Percentiles rank a stretch among this genome's conserved stretches.
Evolutionary conservation across 2,797 vertebrate species (phyloP).

Genomic region (Mionectes olivaceus): DNA sequence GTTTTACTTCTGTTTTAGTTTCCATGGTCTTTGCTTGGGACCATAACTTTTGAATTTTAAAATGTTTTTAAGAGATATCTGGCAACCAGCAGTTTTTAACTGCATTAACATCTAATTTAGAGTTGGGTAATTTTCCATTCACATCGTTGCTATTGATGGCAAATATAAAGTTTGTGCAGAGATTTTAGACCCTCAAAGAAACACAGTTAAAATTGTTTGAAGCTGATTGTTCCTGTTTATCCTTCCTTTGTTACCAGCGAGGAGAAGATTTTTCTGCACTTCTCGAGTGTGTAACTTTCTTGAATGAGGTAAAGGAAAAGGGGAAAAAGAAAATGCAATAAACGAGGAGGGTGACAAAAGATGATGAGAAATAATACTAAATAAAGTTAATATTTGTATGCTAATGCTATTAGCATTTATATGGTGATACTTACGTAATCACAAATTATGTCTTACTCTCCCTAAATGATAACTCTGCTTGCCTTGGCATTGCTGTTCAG

Average conservation of each 20-base stretch:
- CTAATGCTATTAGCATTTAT: constrained; percentile 21
- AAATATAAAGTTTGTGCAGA: neutral
- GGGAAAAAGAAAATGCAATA: neutral
- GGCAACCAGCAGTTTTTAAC: neutral
- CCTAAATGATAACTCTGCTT: neutral
- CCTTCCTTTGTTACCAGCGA: neutral
- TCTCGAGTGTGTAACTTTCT: neutral
- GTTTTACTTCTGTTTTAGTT: neutral
- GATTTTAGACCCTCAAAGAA: neutral
- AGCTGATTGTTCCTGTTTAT: neutral
- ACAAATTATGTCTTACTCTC: neutral
- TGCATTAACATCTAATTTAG: neutral
- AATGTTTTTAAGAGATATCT: neutral
- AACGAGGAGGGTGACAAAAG: neutral
- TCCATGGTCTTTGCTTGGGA: neutral
- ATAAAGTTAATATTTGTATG: constrained; percentile 32
- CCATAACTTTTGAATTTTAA: neutral
- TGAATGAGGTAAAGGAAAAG: neutral
- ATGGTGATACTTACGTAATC: neutral
- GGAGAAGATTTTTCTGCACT: neutral
- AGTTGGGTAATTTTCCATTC: neutral
- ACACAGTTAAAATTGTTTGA: neutral
- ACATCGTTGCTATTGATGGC: neutral
- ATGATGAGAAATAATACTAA: neutral
- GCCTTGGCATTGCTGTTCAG: neutral